Evolutionary conservation across 2,888 invertebrate species (phyloP).

Genomic region (Andrena dorsata): DNA sequence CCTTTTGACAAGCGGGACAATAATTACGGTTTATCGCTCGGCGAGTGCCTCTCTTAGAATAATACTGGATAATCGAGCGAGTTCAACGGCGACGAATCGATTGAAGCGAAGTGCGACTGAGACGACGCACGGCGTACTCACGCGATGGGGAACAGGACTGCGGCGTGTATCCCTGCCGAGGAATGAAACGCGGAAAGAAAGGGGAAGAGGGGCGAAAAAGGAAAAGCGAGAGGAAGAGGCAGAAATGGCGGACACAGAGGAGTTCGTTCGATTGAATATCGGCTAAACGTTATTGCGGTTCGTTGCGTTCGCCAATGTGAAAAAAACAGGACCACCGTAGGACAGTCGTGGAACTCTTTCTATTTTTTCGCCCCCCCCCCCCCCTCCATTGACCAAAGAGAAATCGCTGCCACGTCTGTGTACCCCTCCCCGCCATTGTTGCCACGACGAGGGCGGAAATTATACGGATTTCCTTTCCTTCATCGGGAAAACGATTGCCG

Average conservation of each 20-base stretch:
- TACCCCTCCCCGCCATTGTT: constrained; percentile 43
- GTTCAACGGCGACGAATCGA: constrained; percentile 37
- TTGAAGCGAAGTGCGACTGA: constrained; percentile 35
- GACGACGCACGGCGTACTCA: background rate
- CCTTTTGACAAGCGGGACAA: constrained; percentile 19
- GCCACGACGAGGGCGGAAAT: constrained; percentile 54
- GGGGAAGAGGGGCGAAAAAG: background rate
- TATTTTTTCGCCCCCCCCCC: constrained; percentile 2
- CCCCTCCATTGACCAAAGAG: constrained; percentile 25
- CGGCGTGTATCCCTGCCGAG: constrained; percentile 30
- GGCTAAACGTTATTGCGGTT: constrained; percentile 67
- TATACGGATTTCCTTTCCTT: constrained; percentile 58
- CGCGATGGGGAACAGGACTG: constrained; percentile 4
- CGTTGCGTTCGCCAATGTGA: constrained; percentile 53
- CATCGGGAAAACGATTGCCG: constrained; percentile 50
- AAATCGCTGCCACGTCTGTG: constrained; percentile 39
- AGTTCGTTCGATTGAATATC: constrained; percentile 67
- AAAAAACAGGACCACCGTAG: constrained; percentile 49
- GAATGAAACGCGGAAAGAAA: constrained; percentile 15
- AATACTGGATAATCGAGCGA: constrained; percentile 23
- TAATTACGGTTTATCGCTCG: constrained; percentile 27
- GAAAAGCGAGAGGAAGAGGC: constrained; percentile 8
- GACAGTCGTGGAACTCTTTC: constrained; percentile 26
- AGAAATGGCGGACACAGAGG: constrained; percentile 25
- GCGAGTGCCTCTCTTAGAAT: background rate